phyloP scores from a whole-genome alignment of 2,113 vertebrate species.

The Zapus hudsonius region DNA sequence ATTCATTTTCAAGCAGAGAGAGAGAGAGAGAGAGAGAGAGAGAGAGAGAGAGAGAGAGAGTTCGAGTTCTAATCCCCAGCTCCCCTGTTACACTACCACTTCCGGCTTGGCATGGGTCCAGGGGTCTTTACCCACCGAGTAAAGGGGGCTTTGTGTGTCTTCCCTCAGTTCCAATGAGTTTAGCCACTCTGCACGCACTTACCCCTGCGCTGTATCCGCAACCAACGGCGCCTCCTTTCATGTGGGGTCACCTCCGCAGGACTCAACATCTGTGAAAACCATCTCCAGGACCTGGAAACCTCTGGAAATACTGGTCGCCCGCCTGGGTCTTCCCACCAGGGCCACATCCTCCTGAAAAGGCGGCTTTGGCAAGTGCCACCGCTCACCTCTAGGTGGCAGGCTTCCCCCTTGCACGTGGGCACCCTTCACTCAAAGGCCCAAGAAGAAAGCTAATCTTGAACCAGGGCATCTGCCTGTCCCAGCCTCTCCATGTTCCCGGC shows the following conservation, averaged over 20 bases:
- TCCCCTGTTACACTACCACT: no score
- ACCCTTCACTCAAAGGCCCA: not conserved
- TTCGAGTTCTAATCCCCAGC: no score
- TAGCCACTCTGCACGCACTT: not conserved
- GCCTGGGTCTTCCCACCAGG: not conserved
- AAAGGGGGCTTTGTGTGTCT: no score
- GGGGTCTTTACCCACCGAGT: no score
- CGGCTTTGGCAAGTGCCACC: not conserved
- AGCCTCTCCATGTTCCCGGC: not conserved
- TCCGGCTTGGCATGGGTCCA: no score
- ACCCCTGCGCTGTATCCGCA: not conserved
- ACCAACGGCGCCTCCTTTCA: not conserved
- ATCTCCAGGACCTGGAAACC: conserved; percentile 46
- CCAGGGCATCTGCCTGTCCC: fast-evolving
- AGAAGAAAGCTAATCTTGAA: not conserved
- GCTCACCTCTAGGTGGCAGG: conserved; percentile 67
- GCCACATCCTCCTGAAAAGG: not conserved
- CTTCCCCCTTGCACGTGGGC: not conserved
- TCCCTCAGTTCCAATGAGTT: no score
- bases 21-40: no score
- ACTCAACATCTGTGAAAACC: conserved; percentile 48
- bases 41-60: no score
- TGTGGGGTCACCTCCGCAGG: not conserved
- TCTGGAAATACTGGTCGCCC: conserved; percentile 29
- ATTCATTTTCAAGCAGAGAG: no score